Conservation (phyloP, 2,888 invertebrate genomes). For the Drosophila nr. medialis region DNA sequence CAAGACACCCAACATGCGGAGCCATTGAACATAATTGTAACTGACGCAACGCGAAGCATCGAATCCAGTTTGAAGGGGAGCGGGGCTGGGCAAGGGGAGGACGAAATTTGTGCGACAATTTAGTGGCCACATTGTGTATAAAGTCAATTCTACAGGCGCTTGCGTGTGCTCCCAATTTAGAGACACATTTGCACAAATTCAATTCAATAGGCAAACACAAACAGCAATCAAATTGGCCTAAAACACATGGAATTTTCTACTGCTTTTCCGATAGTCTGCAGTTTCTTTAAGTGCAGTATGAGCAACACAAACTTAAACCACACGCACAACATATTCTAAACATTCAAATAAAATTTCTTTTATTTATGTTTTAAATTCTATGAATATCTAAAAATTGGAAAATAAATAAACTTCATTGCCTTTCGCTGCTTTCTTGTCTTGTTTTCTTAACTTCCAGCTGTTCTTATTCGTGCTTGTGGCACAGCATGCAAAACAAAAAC, state of each 20-base stretch:
- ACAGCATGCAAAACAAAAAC: background rate
- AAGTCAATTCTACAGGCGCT: background rate
- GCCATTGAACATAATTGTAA: conserved; percentile 27
- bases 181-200: background rate
- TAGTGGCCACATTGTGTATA: conserved; percentile 8
- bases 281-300: too few relatives aligned
- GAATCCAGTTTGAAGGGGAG: background rate
- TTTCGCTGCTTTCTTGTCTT: background rate
- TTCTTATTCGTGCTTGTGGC: background rate
- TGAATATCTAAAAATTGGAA: background rate
- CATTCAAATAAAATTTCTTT: too few relatives aligned
- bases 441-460: conserved; percentile 6
- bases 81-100: accelerated
- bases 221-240: background rate
- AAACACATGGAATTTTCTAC: background rate
- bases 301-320: too few relatives aligned
- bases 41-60: conserved; percentile 42
- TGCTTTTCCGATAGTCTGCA: background rate
- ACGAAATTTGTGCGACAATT: conserved; percentile 13
- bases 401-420: background rate
- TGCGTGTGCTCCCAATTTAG: background rate
- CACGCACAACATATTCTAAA: too few relatives aligned
- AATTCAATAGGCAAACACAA: background rate
- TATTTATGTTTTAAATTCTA: background rate
- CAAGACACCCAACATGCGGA: conserved; percentile 40